Base-by-base conservation (phyloP, 2,888 invertebrate genomes). In the Drosophila kuntzei region DNA sequence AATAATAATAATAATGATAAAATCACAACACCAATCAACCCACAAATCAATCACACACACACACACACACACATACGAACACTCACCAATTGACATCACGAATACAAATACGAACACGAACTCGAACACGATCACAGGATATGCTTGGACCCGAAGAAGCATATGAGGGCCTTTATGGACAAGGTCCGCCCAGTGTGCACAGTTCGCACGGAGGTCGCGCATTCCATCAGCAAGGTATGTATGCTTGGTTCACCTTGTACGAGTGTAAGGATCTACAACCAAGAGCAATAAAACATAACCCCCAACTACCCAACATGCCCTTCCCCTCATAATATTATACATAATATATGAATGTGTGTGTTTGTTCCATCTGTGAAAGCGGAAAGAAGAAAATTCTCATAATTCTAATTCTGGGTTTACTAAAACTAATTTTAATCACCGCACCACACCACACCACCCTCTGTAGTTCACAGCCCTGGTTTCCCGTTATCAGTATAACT, bases 131-230 rank as follows among this genome's bases (percentile, higher is more conserved):
- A 83, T 71, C 82, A 86, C 90, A 92, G 92, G 92, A 92, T 91
- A 92, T 92, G 92, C 92, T 95, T 97, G 97, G 98, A 91, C 96
- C 97, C 90, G 98, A 98, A 93, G 97, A 97, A 93, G 95, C 96
- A 91, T 98, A 97, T 94, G 98, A 98, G 92, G 96, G 96, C 93
- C 95, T 97, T 94, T 98, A 98, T 93, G 96, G 96, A 91, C 97
- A 97, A 93, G 96, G 97, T 92, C 97, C 97, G 87, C 97, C 97
- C 87, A 96, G 96, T 92, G 96, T 96, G 91, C 96, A 96, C 93
- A 95, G 96, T 94, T 95, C 95, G 90, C 95, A 96, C 87, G 95
- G 95, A 89, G 95, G 95, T 90, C 94, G 95, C 91, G 94, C 94
- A 89, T 97, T 96, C 93, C 97, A 85, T 79, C 85, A 96, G 91